Conservation (phyloP, 1,140 invertebrate species). For the Drosophila nebulosa region DNA sequence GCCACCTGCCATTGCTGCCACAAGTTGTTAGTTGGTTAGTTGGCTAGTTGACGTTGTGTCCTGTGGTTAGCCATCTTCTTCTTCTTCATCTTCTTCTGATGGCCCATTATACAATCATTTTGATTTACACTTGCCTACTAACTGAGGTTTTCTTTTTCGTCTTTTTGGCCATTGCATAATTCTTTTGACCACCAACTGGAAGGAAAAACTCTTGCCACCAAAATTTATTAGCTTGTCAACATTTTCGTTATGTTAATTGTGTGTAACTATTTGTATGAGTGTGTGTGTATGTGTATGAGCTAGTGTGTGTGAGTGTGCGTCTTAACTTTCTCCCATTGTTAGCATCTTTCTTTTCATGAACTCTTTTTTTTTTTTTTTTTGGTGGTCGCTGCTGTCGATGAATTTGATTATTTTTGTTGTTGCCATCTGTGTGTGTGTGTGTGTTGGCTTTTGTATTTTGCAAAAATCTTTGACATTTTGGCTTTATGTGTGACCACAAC, state of each 20-base stretch:
- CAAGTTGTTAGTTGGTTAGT: constrained; percentile 46
- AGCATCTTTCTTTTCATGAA: constrained; percentile 75
- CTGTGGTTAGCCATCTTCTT: constrained; percentile 37
- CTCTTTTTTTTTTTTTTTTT: no score
- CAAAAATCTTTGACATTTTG: constrained; percentile 64
- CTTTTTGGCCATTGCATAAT: constrained; percentile 53
- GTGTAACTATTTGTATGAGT: constrained; percentile 25
- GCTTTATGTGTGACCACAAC: constrained; percentile 50
- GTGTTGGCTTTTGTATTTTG: constrained; percentile 49
- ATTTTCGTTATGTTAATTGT: constrained; percentile 54
- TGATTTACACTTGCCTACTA: constrained; percentile 64
- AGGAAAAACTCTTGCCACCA: constrained; percentile 32
- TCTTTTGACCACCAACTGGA: constrained; percentile 34
- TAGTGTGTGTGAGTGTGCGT: constrained; percentile 28
- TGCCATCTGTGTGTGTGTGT: constrained; percentile 17
- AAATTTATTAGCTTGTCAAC: constrained; percentile 69
- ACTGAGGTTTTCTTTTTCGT: constrained; percentile 38
- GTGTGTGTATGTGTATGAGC: constrained; percentile 11
- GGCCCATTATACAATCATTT: constrained; percentile 36
- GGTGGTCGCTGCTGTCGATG: constrained; percentile 45
- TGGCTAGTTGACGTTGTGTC: constrained; percentile 13
- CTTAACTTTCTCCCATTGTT: constrained; percentile 76
- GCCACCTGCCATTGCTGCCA: constrained; percentile 45
- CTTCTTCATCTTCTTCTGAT: no score
- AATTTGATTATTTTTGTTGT: constrained; percentile 33